Conservation (phyloP, 2,888 invertebrate genomes). For the Apantesis nais region DNA sequence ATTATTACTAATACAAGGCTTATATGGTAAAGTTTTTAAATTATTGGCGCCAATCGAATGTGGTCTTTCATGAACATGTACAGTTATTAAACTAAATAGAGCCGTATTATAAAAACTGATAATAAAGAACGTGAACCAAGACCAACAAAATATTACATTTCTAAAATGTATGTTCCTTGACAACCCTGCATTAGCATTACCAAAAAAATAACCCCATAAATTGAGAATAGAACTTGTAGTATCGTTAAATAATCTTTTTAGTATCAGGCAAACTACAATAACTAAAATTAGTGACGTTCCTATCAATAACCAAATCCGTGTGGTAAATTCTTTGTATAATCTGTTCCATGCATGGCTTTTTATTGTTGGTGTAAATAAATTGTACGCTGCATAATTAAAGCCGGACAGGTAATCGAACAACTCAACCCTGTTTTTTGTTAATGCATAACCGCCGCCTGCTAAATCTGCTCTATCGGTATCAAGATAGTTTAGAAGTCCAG, state of each 20-base stretch:
- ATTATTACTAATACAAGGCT: slow-evolving; percentile 60
- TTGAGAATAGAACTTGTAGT: slow-evolving; percentile 47
- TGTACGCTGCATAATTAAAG: slow-evolving; percentile 54
- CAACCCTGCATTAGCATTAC: slow-evolving; percentile 53
- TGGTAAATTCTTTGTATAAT: slow-evolving; percentile 60
- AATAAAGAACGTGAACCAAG: slow-evolving; percentile 69
- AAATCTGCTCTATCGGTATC: slow-evolving; percentile 56
- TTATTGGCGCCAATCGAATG: slow-evolving; percentile 44
- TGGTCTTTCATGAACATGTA: slow-evolving; percentile 48
- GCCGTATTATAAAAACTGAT: slow-evolving; percentile 67
- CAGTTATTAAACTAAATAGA: slow-evolving; percentile 62
- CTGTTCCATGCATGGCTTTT: slow-evolving; percentile 58
- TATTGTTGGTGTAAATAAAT: slow-evolving; percentile 55
- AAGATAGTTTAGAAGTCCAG: slow-evolving; percentile 57
- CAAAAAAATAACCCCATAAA: slow-evolving; percentile 63
- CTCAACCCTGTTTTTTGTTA: slow-evolving; percentile 61
- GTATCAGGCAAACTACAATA: slow-evolving; percentile 38
- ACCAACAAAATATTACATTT: slow-evolving; percentile 60
- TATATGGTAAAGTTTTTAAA: slow-evolving; percentile 49
- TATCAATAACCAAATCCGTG: slow-evolving; percentile 60
- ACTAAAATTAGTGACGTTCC: slow-evolving; percentile 46
- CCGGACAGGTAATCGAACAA: slow-evolving; percentile 67
- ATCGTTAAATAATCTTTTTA: slow-evolving; percentile 38
- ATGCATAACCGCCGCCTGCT: slow-evolving; percentile 58
- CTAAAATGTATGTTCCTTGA: slow-evolving; percentile 52